Evolutionary conservation across 2,888 invertebrate species (phyloP), one percentile per base, ranked within the genome.

Genomic region (Pheosia tremula): DNA sequence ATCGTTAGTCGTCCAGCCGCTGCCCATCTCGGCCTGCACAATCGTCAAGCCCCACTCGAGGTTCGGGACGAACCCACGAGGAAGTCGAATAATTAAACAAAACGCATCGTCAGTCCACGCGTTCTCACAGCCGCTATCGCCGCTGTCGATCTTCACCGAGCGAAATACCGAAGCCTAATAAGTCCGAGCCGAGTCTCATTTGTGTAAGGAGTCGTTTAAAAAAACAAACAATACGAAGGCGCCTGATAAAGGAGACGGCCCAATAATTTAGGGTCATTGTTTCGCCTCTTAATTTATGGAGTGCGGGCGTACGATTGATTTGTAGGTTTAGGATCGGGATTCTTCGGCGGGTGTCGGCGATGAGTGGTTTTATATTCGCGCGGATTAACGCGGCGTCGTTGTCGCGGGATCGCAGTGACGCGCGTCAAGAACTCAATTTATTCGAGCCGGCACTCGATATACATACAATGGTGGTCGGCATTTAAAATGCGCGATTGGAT

Each of bases 251-350:
- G 80, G 83, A 88, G 89, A 88, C 89, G 89, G 88, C 81, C 87
- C 89, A 88, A 93, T 90, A 92, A 92, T 91, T 92, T 92, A 92
- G 90, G 91, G 92, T 92, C 93, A 92, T 92, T 91, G 92, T 91
- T 92, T 88, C 89, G 83, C 71, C 76, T 74, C 86, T 89, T 92
- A 93, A 93, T 93, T 93, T 93, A 93, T 92, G 90, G 92, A 90
- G 91, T 92, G 91, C 87, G 90, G 87, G 85, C 76, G 85, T 78
- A 79, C 89, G 92, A 92, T 91, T 93, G 93, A 93, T 92, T 91
- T 91, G 91, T 91, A 89, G 91, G 89, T 86, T 88, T 82, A 82
- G 71, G 82, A 79, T 83, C 87, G 85, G 86, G 81, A 82, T 83
- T 84, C 84, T 81, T 81, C 77, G 80, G 80, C 78, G 76, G 82